A percentile compares a stretch with the other conserved stretches of the same genome.
phyloP scores from a whole-genome alignment of 2,797 vertebrate genomes.

The Bucorvus abyssinicus region DNA sequence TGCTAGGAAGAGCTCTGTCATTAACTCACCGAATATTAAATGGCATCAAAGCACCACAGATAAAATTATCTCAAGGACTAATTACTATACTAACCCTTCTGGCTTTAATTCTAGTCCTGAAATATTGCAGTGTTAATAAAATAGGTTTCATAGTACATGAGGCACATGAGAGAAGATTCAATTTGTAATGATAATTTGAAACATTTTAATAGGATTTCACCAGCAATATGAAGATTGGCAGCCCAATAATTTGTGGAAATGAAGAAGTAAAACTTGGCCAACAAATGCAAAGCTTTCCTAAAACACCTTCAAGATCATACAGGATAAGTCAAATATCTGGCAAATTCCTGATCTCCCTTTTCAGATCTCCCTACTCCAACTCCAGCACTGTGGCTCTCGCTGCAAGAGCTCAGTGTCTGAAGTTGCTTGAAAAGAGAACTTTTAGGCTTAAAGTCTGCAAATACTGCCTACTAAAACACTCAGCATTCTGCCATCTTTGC shows the following conservation, averaged over 20 bases:
- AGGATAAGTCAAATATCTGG: background rate
- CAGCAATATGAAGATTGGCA: slow-evolving; percentile 33
- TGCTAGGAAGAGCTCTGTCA: background rate
- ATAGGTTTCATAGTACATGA: slow-evolving; percentile 6
- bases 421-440: background rate
- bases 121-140: slow-evolving; percentile 20
- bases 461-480: background rate
- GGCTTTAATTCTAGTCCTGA: slow-evolving; percentile 44
- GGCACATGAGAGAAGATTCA: background rate
- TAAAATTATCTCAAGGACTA: slow-evolving; percentile 43
- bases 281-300: background rate
- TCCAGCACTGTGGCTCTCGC: background rate
- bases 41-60: background rate
- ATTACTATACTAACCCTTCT: slow-evolving; percentile 35
- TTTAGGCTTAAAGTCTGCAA: background rate
- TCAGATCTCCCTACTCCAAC: background rate
- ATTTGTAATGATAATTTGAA: slow-evolving; percentile 49
- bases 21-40: background rate
- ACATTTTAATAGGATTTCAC: slow-evolving; percentile 41
- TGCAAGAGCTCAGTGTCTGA: background rate
- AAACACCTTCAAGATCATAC: background rate
- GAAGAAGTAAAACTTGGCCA: background rate
- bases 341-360: background rate
- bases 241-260: slow-evolving; percentile 7
- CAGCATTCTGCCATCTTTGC: background rate